phyloP scores from a whole-genome alignment of 37 sponge, comb jelly and placozoan genomes.

The Mnemiopsis leidyi region DNA sequence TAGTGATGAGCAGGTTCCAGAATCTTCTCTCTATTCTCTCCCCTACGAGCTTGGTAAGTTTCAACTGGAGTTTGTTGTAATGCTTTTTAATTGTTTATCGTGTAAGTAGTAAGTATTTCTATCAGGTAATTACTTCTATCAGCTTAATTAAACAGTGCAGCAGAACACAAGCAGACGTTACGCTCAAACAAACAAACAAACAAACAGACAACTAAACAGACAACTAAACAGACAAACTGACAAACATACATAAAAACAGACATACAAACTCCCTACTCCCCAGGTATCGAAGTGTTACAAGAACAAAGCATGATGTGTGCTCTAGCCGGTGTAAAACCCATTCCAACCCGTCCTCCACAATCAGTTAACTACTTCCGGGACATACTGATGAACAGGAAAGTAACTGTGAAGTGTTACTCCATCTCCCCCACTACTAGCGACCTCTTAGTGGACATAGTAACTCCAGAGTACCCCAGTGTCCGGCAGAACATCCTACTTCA shows the following conservation, averaged over 20 bases:
- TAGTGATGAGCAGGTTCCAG: conserved; percentile 28
- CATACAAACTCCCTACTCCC: background rate
- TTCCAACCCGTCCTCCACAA: background rate
- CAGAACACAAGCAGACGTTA: too few species aligned
- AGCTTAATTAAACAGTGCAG: too few species aligned
- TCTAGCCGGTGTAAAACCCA: background rate
- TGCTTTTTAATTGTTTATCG: background rate
- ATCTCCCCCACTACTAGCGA: conserved; percentile 14
- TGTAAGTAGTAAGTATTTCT: too few species aligned
- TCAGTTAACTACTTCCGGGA: background rate
- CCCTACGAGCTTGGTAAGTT: conserved; percentile 38
- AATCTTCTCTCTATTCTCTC: conserved; percentile 10
- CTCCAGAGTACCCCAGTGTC: conserved; percentile 2
- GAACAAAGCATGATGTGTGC: conserved; percentile 6
- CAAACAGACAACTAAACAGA: too few species aligned
- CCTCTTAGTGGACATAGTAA: background rate
- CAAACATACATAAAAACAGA: too few species aligned
- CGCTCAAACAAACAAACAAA: too few species aligned
- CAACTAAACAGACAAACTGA: background rate
- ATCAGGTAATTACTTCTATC: too few species aligned
- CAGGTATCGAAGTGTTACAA: conserved; percentile 32
- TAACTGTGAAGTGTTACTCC: conserved; percentile 39
- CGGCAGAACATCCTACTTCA: background rate
- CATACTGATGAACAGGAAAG: background rate
- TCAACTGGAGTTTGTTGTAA: background rate